These are phyloP conservation scores for Uromys caudimaculatus DNA, from an alignment of 2,797 vertebrate genomes.

Conservation along the genomic window DNA sequence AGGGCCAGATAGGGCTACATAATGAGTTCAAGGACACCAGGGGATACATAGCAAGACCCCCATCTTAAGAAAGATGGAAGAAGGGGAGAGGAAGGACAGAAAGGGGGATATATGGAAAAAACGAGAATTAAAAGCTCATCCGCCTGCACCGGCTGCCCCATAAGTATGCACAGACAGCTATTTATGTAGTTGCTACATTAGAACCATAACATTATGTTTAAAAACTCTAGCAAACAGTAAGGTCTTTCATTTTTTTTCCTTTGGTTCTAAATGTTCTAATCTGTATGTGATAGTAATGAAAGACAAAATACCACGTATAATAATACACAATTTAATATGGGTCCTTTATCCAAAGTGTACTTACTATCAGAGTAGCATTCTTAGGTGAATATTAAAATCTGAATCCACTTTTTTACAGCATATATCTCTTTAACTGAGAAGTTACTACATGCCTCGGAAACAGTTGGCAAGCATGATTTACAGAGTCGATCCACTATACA, in stretches of 20 bases:
- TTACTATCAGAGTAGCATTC: not conserved
- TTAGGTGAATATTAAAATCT: not conserved
- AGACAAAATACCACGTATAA: not conserved
- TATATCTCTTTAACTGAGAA: not conserved
- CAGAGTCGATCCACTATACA: not conserved
- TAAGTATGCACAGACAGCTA: constrained; percentile 60
- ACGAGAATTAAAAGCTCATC: constrained; percentile 39
- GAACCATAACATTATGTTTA: not conserved
- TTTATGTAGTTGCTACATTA: not conserved
- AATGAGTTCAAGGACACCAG: not conserved
- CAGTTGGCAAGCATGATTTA: not conserved
- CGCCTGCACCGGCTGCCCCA: constrained; percentile 45
- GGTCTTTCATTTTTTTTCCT: not conserved
- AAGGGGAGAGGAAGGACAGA: not conserved
- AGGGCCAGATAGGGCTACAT: not conserved
- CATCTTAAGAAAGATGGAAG: not conserved
- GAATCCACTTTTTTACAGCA: not conserved
- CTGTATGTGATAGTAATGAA: not conserved
- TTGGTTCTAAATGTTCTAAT: not conserved
- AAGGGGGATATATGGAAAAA: not conserved
- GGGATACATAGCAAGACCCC: too few species aligned
- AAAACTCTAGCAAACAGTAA: not conserved
- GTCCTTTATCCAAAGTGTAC: not conserved
- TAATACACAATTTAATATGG: not conserved
- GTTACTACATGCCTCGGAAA: not conserved